A percentile compares a stretch with the other conserved stretches of the same genome.
phyloP scores from a whole-genome alignment of 2,113 vertebrate species.

The Malurus melanocephalus region DNA sequence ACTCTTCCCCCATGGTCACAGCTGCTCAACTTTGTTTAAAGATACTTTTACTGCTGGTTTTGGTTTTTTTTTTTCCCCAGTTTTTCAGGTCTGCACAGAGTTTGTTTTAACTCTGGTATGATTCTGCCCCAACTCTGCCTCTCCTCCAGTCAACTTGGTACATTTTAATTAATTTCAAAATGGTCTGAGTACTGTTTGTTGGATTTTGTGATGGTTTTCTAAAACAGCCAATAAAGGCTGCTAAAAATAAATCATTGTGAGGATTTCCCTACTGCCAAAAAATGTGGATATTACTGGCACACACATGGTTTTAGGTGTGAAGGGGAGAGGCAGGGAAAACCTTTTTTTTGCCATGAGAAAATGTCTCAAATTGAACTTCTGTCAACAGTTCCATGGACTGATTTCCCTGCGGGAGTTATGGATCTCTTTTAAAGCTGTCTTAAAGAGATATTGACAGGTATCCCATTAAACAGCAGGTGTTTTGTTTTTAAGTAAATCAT shows the following conservation, averaged over 20 bases:
- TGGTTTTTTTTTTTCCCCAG: not conserved
- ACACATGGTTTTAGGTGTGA: not conserved
- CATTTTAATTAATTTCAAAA: not conserved
- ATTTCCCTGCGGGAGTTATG: not conserved
- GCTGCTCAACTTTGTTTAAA: not conserved
- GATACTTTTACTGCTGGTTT: not conserved
- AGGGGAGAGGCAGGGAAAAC: not conserved
- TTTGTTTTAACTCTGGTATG: not conserved
- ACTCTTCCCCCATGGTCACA: constrained; percentile 13
- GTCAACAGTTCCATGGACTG: not conserved
- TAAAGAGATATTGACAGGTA: not conserved
- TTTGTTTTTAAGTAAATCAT: not conserved
- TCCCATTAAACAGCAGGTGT: not conserved
- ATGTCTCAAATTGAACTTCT: not conserved
- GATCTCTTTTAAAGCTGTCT: not conserved
- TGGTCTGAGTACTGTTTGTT: not conserved
- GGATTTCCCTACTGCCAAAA: not conserved
- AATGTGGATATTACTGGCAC: accelerated
- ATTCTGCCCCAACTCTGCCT: not conserved
- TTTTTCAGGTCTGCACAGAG: not conserved
- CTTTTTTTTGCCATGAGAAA: not conserved
- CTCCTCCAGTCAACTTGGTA: not conserved
- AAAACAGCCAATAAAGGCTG: not conserved
- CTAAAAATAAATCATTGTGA: not conserved
- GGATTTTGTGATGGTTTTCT: not conserved